phyloP scores from a whole-genome alignment of 2,113 vertebrate species.

The Pitta sordida region DNA sequence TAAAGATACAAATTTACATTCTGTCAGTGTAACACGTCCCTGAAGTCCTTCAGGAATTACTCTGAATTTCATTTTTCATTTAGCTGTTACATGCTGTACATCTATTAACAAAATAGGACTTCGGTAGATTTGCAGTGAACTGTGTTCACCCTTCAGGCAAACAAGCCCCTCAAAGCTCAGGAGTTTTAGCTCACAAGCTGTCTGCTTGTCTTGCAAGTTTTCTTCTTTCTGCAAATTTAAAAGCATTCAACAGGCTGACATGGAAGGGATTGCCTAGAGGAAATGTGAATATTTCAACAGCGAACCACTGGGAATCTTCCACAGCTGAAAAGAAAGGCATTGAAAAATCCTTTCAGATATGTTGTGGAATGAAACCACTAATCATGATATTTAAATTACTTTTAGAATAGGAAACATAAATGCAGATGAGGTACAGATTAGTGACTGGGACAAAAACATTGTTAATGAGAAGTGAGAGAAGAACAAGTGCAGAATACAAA shows the following conservation, averaged over 20 bases:
- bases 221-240: conserved; percentile 30
- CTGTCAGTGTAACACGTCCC: neutral
- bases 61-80: conserved; percentile 50
- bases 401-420: neutral
- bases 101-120: conserved; percentile 60
- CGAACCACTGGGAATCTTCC: neutral
- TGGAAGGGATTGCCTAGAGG: neutral
- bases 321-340: neutral
- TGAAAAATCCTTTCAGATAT: neutral
- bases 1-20: conserved; percentile 36
- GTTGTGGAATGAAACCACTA: neutral
- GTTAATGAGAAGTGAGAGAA: neutral
- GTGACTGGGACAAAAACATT: neutral
- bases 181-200: conserved; percentile 39
- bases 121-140: conserved; percentile 15
- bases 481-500: neutral
- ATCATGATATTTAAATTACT: neutral
- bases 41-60: conserved; percentile 26
- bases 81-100: neutral
- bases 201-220: conserved; percentile 33
- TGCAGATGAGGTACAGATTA: neutral
- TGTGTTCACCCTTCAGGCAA: conserved; percentile 51
- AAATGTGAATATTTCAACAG: conserved; percentile 36
- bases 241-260: neutral
- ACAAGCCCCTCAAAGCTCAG: conserved; percentile 26